Base-by-base conservation (phyloP, 2,113 vertebrate species). In the Cyphomyrus discorhynchus region DNA sequence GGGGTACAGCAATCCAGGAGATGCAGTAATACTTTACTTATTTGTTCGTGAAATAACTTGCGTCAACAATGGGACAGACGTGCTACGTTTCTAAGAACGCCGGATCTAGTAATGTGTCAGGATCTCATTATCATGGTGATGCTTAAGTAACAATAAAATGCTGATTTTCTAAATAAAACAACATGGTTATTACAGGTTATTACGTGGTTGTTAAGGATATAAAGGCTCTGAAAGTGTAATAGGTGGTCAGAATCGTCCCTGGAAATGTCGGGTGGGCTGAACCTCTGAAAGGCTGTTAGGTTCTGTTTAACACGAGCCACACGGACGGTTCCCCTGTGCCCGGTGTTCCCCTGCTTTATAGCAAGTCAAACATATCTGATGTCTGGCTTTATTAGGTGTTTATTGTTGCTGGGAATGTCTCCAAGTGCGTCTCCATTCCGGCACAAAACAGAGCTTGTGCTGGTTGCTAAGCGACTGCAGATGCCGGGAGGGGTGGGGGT, bases 361-460 rank as follows among this genome's bases (percentile, higher is more conserved):
- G 31, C 35, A 88, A 39, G 35, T 10, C 13, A 10, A 9, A 74
- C 66, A 11, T 47, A 77, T 62, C 6, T 19, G 17, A 47, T 49
- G 47, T 50, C 77, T 50, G 47, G 50, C 70, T 89, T 82, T 35
- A 42, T 89, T 52, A 89, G 88, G 88, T 47, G 62, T 74, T 77
- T 50, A 50, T 50, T 80, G 66, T 89, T 74, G 62, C 88, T 39
- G n/a, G 17, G 19, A 77, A 47, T 49, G 46, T 27, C 74, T 58
- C 88, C 88, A 35, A 35, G 31, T 49, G 31, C n/a, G 66, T 31
- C 56, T 82, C 47, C 31, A 31, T 70, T 77, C 70, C 47, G 5
- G 66, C 1, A 70, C 24, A 53, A 89, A 70, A 50, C 66, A 45
- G 24, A 19, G 17, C 13, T 17, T 31, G 66, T n/a, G 27, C 27